Evolutionary conservation across 2,888 invertebrate genomes (phyloP).

Genomic region (Axea sp.): DNA sequence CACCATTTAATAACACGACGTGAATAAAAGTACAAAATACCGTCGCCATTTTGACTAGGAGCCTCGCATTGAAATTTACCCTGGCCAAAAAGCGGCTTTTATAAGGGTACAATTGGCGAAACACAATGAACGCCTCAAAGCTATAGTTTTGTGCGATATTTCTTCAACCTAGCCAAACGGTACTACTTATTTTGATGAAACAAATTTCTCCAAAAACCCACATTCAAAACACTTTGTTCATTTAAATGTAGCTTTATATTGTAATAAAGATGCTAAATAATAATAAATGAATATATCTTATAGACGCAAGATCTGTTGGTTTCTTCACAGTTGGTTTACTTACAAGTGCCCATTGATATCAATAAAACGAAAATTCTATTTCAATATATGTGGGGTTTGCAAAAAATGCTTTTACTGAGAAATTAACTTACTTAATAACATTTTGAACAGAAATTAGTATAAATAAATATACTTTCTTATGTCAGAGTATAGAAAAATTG

Average conservation of each 20-base stretch:
- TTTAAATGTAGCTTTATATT: slow-evolving; percentile 10
- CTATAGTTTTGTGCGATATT: slow-evolving; percentile 20
- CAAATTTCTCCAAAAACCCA: slow-evolving; percentile 37
- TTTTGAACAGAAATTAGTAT: no score
- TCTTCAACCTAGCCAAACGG: slow-evolving; percentile 5
- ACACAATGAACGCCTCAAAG: slow-evolving; percentile 24
- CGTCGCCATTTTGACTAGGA: slow-evolving; percentile 27
- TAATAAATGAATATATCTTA: slow-evolving; percentile 17
- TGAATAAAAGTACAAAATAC: slow-evolving; percentile 41
- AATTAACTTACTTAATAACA: no score
- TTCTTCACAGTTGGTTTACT: no score
- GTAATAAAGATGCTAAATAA: slow-evolving; percentile 5
- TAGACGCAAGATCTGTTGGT: neutral
- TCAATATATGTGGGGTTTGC: no score
- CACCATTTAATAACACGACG: slow-evolving; percentile 38
- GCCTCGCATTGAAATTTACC: slow-evolving; percentile 36
- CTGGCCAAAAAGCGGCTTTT: slow-evolving; percentile 32
- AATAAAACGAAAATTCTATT: no score
- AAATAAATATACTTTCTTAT: no score
- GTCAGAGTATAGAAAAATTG: no score
- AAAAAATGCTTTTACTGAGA: no score
- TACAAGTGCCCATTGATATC: no score
- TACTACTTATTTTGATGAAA: slow-evolving; percentile 40
- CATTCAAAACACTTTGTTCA: slow-evolving; percentile 18
- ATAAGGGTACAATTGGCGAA: slow-evolving; percentile 40